phyloP scores from a whole-genome alignment of 2,113 vertebrate genomes.

The Crotophaga sulcirostris region DNA sequence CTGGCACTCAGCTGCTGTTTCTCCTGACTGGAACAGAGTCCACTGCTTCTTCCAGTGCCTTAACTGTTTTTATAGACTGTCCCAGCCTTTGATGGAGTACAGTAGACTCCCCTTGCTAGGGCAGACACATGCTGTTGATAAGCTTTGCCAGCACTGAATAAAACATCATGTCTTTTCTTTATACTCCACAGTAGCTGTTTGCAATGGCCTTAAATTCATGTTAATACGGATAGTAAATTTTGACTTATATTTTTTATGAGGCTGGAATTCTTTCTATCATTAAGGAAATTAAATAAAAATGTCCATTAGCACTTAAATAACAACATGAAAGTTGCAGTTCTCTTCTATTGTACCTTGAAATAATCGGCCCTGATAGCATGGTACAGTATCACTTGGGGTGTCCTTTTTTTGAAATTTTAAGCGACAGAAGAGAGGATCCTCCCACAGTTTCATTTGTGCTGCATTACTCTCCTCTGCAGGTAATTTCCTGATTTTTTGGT shows the following conservation, averaged over 20 bases:
- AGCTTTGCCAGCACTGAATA: constrained; percentile 37
- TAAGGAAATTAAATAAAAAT: background rate
- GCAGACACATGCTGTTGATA: constrained; percentile 39
- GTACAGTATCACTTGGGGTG: background rate
- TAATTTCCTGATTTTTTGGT: background rate
- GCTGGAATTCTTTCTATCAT: constrained; percentile 1
- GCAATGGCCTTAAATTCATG: background rate
- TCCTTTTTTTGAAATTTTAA: background rate
- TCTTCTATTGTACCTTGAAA: background rate
- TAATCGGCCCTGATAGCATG: background rate
- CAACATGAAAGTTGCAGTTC: background rate
- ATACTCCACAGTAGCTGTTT: background rate
- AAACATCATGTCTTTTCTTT: constrained; percentile 20
- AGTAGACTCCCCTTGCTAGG: constrained; percentile 16
- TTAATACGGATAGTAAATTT: background rate
- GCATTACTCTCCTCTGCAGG: background rate
- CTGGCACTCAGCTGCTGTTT: constrained; percentile 27
- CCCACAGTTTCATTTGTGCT: background rate
- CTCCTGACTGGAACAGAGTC: constrained; percentile 17
- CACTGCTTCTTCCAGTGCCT: constrained; percentile 4
- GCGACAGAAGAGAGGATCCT: background rate
- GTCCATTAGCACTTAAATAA: constrained; percentile 10
- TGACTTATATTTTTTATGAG: background rate
- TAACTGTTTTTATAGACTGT: constrained; percentile 29
- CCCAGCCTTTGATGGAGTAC: constrained; percentile 41